A percentile compares a stretch with the other conserved stretches of the same genome.
These are phyloP conservation scores for Halocaridina rubra DNA, from an alignment of 2,888 invertebrate species.

Conservation along the genomic window DNA sequence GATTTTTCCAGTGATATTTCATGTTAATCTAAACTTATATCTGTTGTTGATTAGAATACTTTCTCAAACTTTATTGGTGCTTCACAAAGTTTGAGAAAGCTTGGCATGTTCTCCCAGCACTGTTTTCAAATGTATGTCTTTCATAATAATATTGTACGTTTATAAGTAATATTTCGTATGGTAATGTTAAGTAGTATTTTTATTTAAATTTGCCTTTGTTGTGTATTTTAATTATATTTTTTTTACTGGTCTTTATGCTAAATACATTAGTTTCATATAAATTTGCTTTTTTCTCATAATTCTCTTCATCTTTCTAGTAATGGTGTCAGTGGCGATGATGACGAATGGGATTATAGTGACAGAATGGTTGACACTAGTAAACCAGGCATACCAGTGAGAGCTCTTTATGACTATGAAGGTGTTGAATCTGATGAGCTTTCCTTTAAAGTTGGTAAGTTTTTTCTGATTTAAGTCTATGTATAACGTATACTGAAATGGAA, in stretches of 20 bases:
- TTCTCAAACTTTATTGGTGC: too few relatives aligned
- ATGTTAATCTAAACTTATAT: too few relatives aligned
- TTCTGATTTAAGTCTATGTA: too few relatives aligned
- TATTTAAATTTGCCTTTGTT: background rate
- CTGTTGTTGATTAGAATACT: too few relatives aligned
- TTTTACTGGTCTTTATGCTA: background rate
- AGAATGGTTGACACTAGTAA: conserved; percentile 91
- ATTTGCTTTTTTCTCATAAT: background rate
- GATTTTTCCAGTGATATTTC: too few relatives aligned
- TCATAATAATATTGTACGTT: too few relatives aligned
- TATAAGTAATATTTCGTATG: too few relatives aligned
- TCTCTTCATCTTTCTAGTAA: conserved; percentile 65
- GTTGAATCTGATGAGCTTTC: conserved; percentile 97
- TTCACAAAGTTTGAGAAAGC: too few relatives aligned
- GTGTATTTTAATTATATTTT: background rate
- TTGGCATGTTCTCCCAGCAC: too few relatives aligned
- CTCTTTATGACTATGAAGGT: conserved; percentile 95
- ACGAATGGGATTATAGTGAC: conserved; percentile 81
- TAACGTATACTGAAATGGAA: too few relatives aligned
- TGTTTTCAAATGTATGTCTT: too few relatives aligned
- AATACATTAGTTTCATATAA: too few relatives aligned
- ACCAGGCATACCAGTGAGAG: conserved; percentile 93
- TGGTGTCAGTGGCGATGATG: conserved; percentile 72
- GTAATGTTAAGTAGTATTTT: background rate
- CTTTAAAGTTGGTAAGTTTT: conserved; percentile 87